Evolutionary conservation across 2,888 invertebrate genomes (phyloP), one percentile per base, ranked within the genome.

Genomic region (Ochropacha duplaris): DNA sequence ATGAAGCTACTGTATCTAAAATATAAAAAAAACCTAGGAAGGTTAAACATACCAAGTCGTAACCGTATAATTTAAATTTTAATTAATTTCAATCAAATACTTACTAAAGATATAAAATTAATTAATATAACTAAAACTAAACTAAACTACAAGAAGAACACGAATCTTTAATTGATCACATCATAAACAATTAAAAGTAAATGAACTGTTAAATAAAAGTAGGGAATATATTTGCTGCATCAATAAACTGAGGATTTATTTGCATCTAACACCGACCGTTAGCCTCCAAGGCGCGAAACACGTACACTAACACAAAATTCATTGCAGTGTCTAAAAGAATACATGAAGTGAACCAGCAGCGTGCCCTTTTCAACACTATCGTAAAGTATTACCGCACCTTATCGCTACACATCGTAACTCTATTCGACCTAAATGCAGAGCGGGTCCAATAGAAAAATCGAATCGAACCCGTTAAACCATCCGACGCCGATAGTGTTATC

Each of bases 371-470:
- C 62, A 57, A 57, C 58, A 66, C 56, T 72, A 74, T 66, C 72
- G 68, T 57, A 49, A 44, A 24, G 24, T 34, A 49, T 28, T 31
- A 31, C 54, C 60, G 51, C 56, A 57, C 61, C 74, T 79, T 83
- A 83, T 84, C 84, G 75, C 54, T 54, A 56, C 61, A 72, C 71
- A 72, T 77, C 74, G 74, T 80, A 79, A 79, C 76, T 68, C 58
- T 65, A 60, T 58, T 68, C 76, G 86, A 86, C 87, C 86, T 81
- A 87, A 76, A 85, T 87, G 74, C 68, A 62, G 65, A 70, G 71
- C 65, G 73, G 74, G 78, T 63, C 82, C 83, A 84, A 85, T 85
- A 83, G 74, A 87, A 88, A 88, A 90, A 87, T 86, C 85, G 84
- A 52, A 86, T 84, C 75, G 76, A 70, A 70, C 70, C 75, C 73